Evolutionary conservation across 2,797 vertebrate genomes (phyloP), one percentile per base, ranked within the genome.

Genomic region (Limnodromus scolopaceus): DNA sequence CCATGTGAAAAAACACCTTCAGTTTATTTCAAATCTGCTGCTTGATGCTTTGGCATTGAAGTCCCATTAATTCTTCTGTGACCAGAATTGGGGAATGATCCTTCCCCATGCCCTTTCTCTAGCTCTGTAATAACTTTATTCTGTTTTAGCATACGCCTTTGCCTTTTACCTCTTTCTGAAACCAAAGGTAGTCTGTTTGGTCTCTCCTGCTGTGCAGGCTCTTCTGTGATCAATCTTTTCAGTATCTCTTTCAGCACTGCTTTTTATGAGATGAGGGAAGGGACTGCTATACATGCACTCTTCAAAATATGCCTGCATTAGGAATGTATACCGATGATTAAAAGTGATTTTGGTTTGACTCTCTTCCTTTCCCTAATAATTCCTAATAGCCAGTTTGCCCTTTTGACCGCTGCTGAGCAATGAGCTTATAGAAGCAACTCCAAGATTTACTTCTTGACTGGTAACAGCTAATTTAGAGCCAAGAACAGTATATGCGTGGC

Each of bases 301-400:
- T 57, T 41, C 36, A 83, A 64, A 79, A 51, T 41, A 48, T 5
- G 9, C 60, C 53, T 80, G 48, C 48, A 84, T 22, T 34, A 75
- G 45, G 39, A 55, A 65, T 23, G 81, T 84, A 14, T 6, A 34
- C 23, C 65, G 57, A 68, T 74, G 48, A 55, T 32, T 90, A 55
- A 43, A 83, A 80, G 55, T 46, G 36, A 2, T 92, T 83, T 74
- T 2, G 8, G 39, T 28, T 46, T 92, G 43, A 19, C 55, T 96
- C 45, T 95, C 84, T 84, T 89, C 66, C 16, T 72, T 58, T 76
- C 39, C 84, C 51, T 69, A 94, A 85, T 87, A 91, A 88, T 88
- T 82, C 43, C 58, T 79, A 84, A 63, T 43, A 92, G 41, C 46
- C 77, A 84, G 18, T 22, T 92, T 88, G 49, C n/a, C 86, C 49